Evolutionary conservation across 1,140 invertebrate genomes (phyloP).

Genomic region (Trinorchestia longiramus): DNA sequence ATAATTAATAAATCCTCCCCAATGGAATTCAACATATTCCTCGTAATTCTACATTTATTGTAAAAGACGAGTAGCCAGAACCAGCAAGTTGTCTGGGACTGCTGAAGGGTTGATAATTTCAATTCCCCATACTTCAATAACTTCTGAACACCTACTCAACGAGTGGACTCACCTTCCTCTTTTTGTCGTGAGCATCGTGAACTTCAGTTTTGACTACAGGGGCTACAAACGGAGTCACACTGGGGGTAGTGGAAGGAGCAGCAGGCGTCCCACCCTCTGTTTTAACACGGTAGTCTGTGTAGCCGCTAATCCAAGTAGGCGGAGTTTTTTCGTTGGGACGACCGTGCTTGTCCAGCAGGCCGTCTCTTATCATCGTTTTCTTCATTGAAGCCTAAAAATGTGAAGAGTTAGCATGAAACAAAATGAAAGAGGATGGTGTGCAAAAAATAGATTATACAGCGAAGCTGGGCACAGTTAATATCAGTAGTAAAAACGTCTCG

Average conservation of each 20-base stretch:
- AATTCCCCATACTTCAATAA: too few relatives aligned
- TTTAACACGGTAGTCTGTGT: constrained; percentile 68
- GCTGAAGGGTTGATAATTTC: too few relatives aligned
- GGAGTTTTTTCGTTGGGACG: constrained; percentile 98
- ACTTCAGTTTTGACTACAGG: background rate
- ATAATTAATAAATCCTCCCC: too few relatives aligned
- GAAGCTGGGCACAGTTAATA: too few relatives aligned
- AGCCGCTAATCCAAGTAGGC: constrained; percentile 80
- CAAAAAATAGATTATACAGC: too few relatives aligned
- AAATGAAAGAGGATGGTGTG: too few relatives aligned
- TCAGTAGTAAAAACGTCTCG: too few relatives aligned
- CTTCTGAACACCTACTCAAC: background rate
- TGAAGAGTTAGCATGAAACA: background rate
- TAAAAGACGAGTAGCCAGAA: too few relatives aligned
- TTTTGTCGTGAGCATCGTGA: background rate
- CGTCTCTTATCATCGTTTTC: constrained; percentile 91
- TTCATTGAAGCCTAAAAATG: constrained; percentile 83
- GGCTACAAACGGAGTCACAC: background rate
- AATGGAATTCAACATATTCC: too few relatives aligned
- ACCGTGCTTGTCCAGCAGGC: constrained; percentile 94
- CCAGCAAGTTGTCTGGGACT: too few relatives aligned
- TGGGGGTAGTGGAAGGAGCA: constrained; percentile 33
- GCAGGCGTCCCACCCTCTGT: constrained; percentile 23
- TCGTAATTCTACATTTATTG: too few relatives aligned
- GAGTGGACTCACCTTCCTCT: background rate